Conservation (phyloP, 2,888 invertebrate species). For the Anthophora plumipes region DNA sequence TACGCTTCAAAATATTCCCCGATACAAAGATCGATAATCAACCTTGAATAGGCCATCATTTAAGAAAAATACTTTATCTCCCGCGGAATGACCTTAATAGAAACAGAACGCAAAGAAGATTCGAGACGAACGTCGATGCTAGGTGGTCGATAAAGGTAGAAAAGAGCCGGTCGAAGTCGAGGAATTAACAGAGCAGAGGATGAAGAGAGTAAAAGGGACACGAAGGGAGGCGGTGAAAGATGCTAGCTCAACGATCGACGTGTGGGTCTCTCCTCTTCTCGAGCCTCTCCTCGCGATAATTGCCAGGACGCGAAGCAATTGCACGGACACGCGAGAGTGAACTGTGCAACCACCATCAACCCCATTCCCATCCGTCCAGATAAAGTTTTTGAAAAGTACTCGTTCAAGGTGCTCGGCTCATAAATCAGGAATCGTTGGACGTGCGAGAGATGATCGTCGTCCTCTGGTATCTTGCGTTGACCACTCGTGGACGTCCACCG, state of each 20-base stretch:
- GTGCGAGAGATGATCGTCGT: conserved; percentile 65
- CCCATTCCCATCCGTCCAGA: conserved; percentile 23
- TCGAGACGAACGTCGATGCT: background rate
- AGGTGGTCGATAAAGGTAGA: conserved; percentile 16
- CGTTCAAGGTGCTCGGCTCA: conserved; percentile 56
- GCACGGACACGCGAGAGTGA: conserved; percentile 40
- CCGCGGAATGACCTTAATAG: no score
- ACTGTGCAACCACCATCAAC: conserved; percentile 1
- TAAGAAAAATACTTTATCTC: no score
- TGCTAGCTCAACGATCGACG: conserved; percentile 43
- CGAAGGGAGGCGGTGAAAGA: conserved; percentile 54
- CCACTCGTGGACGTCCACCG: conserved; percentile 44
- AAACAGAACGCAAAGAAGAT: background rate
- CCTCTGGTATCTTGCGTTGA: conserved; percentile 52
- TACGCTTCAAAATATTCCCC: no score
- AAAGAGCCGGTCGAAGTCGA: background rate
- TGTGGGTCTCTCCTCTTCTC: conserved; percentile 10
- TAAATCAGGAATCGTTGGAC: conserved; percentile 71
- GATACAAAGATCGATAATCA: no score
- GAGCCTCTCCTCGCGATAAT: conserved; percentile 51
- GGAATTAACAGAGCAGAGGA: background rate
- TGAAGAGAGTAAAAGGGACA: background rate
- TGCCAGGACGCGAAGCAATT: conserved; percentile 55
- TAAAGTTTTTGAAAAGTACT: conserved; percentile 64
- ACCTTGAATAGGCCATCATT: no score